These are phyloP conservation scores for Solenopsis invicta DNA, from an alignment of 1,140 invertebrate genomes.

Conservation along the genomic window DNA sequence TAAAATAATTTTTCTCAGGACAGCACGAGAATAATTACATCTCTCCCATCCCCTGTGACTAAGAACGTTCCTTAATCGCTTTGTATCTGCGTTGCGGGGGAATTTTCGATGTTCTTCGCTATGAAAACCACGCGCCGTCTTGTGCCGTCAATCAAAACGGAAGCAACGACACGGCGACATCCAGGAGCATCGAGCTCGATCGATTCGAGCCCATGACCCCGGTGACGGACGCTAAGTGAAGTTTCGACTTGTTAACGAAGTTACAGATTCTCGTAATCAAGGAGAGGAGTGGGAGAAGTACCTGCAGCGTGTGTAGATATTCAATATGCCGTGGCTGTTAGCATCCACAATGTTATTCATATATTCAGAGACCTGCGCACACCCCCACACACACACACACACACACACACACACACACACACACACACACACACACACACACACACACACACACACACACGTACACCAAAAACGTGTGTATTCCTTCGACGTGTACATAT, in stretches of 20 bases:
- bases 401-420: constrained; percentile 71
- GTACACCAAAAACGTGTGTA: constrained; percentile 77
- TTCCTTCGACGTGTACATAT: constrained; percentile 73
- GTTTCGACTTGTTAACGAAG: constrained; percentile 84
- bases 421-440: constrained; percentile 68
- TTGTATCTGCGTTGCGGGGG: not conserved
- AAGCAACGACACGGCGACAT: constrained; percentile 24
- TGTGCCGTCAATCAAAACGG: constrained; percentile 34
- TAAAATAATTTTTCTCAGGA: constrained; percentile 49
- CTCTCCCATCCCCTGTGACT: too few species aligned
- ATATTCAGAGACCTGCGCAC: constrained; percentile 82
- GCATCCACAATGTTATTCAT: constrained; percentile 86
- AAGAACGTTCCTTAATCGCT: not conserved
- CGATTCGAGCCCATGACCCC: constrained; percentile 67
- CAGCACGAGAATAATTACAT: constrained; percentile 19
- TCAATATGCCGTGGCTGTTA: constrained; percentile 85
- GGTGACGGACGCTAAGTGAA: constrained; percentile 70
- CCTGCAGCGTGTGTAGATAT: constrained; percentile 82
- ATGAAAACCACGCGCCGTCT: not conserved
- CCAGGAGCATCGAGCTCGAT: constrained; percentile 47
- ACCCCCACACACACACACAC: constrained; percentile 66
- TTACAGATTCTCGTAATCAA: constrained; percentile 86
- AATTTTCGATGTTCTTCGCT: not conserved
- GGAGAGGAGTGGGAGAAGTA: constrained; percentile 69
- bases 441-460: constrained; percentile 15